phyloP scores from a whole-genome alignment of 2,797 vertebrate genomes.

The Scolopax rusticola region DNA sequence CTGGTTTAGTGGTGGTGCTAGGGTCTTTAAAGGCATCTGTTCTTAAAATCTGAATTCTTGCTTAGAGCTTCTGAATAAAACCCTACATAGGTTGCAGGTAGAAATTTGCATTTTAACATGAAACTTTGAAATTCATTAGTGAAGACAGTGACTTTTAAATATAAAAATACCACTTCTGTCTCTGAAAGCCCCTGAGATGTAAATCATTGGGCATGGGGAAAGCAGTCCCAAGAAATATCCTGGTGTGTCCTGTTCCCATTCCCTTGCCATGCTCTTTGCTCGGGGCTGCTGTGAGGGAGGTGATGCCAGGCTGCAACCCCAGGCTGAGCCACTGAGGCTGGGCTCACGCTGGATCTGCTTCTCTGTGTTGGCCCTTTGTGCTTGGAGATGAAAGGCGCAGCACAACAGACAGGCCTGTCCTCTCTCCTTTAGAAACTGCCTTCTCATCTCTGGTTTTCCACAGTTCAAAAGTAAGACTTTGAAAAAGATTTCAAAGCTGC shows the following conservation, averaged over 20 bases:
- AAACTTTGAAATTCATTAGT: background rate
- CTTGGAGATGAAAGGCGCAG: constrained; percentile 20
- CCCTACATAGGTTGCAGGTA: background rate
- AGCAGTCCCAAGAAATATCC: background rate
- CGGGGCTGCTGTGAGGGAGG: background rate
- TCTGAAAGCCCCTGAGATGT: background rate
- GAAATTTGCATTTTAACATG: background rate
- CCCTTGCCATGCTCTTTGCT: background rate
- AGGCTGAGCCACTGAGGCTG: accelerated
- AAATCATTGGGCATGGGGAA: background rate
- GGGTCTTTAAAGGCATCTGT: background rate
- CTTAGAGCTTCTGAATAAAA: background rate
- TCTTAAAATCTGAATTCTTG: background rate
- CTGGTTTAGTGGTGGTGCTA: background rate
- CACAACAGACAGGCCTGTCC: background rate
- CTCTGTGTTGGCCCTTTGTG: background rate
- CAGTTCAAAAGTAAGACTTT: background rate
- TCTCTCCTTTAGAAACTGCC: background rate
- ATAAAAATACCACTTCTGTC: background rate
- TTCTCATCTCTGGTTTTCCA: constrained; percentile 9
- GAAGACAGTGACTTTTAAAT: background rate
- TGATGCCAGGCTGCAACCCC: background rate
- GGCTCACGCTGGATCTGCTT: background rate
- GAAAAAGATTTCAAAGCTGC: constrained; percentile 27
- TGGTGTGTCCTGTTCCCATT: background rate